Conservation (phyloP, 2,797 vertebrate genomes). For the Notoglanidium macrostoma region DNA sequence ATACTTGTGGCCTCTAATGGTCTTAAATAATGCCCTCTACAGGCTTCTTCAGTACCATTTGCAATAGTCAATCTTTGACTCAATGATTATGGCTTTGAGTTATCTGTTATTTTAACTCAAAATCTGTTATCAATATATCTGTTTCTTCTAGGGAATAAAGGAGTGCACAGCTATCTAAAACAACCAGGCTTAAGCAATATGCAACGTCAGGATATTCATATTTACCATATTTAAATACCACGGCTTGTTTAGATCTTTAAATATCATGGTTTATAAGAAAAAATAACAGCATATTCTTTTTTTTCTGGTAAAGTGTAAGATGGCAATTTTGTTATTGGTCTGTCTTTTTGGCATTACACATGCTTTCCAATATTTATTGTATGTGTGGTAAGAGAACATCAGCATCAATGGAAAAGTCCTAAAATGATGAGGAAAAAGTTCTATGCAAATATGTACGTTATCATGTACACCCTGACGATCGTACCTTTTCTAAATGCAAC, state of each 20-base stretch:
- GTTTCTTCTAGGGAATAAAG: background rate
- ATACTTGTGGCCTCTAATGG: too few relatives aligned
- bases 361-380: background rate
- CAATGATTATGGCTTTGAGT: background rate
- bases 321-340: background rate
- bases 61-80: background rate
- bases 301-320: background rate
- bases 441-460: conserved; percentile 18
- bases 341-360: background rate
- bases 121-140: background rate
- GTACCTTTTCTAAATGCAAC: background rate
- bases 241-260: background rate
- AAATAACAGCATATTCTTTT: background rate
- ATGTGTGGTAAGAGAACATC: background rate
- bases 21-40: background rate
- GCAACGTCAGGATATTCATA: background rate
- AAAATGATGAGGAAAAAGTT: background rate
- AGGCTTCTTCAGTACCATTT: background rate
- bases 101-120: background rate
- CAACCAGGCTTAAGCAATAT: background rate
- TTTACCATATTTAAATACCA: background rate
- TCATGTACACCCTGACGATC: background rate
- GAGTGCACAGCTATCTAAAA: background rate
- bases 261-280: background rate
- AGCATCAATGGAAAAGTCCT: background rate